These are phyloP conservation scores for Macrochelys suwanniensis DNA, from an alignment of 2,797 vertebrate genomes.

Conservation along the genomic window DNA sequence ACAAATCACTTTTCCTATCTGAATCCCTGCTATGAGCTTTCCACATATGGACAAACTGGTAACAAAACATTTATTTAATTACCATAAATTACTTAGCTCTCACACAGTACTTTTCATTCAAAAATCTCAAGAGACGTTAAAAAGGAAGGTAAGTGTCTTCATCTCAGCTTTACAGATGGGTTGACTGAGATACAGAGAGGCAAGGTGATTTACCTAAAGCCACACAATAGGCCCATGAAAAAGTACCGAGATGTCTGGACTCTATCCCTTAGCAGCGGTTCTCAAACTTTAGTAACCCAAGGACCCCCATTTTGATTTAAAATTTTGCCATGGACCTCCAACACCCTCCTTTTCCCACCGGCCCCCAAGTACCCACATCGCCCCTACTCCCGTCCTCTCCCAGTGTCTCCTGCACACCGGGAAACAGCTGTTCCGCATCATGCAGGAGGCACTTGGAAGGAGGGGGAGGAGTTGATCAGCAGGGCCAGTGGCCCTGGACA, in stretches of 20 bases:
- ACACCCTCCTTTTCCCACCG: too few species aligned
- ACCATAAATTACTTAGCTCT: neutral
- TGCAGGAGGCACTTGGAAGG: too few species aligned
- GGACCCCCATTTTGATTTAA: too few species aligned
- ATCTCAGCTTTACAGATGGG: neutral
- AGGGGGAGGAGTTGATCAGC: too few species aligned
- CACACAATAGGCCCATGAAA: neutral
- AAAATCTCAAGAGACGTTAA: neutral
- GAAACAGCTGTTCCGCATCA: too few species aligned
- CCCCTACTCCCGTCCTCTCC: too few species aligned
- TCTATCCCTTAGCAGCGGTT: neutral
- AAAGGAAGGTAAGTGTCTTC: neutral
- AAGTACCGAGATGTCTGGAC: neutral
- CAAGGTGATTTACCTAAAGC: neutral
- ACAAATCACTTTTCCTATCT: neutral
- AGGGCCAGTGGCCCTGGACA: too few species aligned
- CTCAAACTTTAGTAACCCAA: too few species aligned
- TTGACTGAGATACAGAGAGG: neutral
- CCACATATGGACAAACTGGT: neutral
- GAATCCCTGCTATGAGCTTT: neutral
- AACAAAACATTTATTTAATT: neutral
- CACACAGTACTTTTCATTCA: neutral
- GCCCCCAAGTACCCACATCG: too few species aligned
- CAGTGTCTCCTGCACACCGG: too few species aligned
- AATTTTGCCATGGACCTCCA: too few species aligned